Evolutionary conservation across 2,888 invertebrate genomes (phyloP).

Genomic region (Gonocerus acuteangulatus): DNA sequence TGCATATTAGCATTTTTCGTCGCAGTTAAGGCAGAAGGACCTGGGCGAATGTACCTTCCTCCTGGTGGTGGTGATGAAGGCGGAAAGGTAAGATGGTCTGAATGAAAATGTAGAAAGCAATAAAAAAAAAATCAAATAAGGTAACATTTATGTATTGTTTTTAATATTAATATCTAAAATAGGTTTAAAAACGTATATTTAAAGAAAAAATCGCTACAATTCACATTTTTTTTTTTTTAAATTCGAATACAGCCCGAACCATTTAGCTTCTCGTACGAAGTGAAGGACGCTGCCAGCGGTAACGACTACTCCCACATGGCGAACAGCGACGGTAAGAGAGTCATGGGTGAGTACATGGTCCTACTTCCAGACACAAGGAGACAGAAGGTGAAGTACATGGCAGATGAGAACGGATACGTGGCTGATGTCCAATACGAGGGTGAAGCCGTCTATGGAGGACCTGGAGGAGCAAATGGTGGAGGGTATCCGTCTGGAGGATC

Average conservation of each 20-base stretch:
- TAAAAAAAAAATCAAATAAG: too few species aligned
- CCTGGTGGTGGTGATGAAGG: too few species aligned
- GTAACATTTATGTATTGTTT: background rate
- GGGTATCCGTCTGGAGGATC: conserved; percentile 32
- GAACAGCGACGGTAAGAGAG: conserved; percentile 40
- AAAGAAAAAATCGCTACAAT: too few species aligned
- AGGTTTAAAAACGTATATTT: too few species aligned
- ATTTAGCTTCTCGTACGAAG: conserved; percentile 41
- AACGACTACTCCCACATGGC: conserved; percentile 41
- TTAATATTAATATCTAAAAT: too few species aligned
- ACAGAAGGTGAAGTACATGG: conserved; percentile 77
- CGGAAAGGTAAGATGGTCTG: too few species aligned
- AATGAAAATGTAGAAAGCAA: too few species aligned
- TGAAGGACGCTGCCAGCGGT: conserved; percentile 40
- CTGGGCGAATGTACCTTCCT: too few species aligned
- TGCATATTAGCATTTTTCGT: too few species aligned
- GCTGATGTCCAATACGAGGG: conserved; percentile 76
- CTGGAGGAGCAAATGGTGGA: conserved; percentile 32
- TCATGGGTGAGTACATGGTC: conserved; percentile 71
- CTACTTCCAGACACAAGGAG: conserved; percentile 76
- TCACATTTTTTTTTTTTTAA: too few species aligned
- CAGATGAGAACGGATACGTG: conserved; percentile 79
- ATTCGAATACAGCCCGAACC: conserved; percentile 42
- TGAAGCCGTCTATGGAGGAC: conserved; percentile 47
- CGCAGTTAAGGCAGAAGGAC: too few species aligned